A percentile compares a stretch with the other conserved stretches of the same genome.
phyloP scores from a whole-genome alignment of 2,113 vertebrate species.

The Lontra canadensis region DNA sequence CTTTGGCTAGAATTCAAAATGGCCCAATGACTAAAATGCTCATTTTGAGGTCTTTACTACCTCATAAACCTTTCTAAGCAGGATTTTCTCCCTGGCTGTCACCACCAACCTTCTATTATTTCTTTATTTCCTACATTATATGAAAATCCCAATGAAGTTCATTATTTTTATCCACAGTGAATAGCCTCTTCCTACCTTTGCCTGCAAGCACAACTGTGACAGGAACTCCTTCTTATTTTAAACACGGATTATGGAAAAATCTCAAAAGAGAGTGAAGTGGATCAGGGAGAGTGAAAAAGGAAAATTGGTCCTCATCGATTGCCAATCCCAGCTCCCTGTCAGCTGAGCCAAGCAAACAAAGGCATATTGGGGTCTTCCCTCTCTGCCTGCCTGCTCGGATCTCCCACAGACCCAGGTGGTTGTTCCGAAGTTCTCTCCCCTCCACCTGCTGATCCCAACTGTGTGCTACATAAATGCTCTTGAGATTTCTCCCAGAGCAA shows the following conservation, averaged over 20 bases:
- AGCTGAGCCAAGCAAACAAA: not conserved
- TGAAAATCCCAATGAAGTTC: not conserved
- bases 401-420: not conserved
- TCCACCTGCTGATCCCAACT: not conserved
- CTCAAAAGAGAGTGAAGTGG: not conserved
- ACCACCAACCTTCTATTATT: not conserved
- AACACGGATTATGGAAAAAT: not conserved
- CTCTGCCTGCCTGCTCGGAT: too few relatives aligned
- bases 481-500: not conserved
- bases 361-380: not conserved
- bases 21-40: not conserved
- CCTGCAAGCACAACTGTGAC: not conserved
- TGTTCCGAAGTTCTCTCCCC: not conserved
- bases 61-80: not conserved
- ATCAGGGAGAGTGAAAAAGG: not conserved
- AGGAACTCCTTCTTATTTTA: not conserved
- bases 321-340: not conserved
- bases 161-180: conserved; percentile 28
- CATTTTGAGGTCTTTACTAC: not conserved
- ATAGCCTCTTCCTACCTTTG: not conserved
- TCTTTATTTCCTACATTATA: not conserved
- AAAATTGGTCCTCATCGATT: not conserved
- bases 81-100: not conserved
- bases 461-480: not conserved
- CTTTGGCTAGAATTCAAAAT: not conserved